Evolutionary conservation across 2,888 invertebrate species (phyloP), one percentile per base, ranked within the genome.

Genomic region (Sthenelais limicola): DNA sequence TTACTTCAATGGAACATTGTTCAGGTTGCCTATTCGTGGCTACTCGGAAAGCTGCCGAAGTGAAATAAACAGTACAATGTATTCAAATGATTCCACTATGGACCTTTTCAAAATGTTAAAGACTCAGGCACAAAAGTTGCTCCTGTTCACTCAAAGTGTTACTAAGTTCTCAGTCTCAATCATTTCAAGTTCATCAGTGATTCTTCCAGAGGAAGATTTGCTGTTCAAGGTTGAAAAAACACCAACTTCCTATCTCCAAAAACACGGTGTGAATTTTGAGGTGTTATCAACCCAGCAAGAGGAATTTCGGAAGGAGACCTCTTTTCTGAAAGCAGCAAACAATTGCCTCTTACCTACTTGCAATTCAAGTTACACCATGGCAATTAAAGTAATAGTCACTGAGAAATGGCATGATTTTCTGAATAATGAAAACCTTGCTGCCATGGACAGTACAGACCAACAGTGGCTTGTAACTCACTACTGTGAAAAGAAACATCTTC

Each of bases 1-100:
- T 5, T 71, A 71, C 67, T 84, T 77, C 73, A 54, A 74, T 9
- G 85, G 85, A 30, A 85, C 84, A 12, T 32, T 86, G 48, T 85
- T 86, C 73, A 78, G 86, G 78, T 85, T 86, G 73, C 84, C 85
- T 9, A 75, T 86, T 18, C 76, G 86, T 5, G 56, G 56, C 18
- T 12, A 28, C 4, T 3, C 3, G 18, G 28, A 56, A 32, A 56
- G 33, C 4, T 4, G 3, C n/a, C 5, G 15, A 12, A 54, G 54
- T 26, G 30, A 56, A 18, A 56, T 56, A 32, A 56, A 35, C 30
- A 24, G 35, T 28, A 28, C n/a, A 3, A 1, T 12, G 15, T 56
- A 56, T 21, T 15, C 15, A n/a, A 24, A 32, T 21, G 30, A 56
- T 3, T 21, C n/a, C 24, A 28, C 35, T 12, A 9, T 30, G 33